Evolutionary conservation across 2,113 vertebrate genomes (phyloP), one percentile per base, ranked within the genome.

Genomic region (Xiphophorus hellerii): DNA sequence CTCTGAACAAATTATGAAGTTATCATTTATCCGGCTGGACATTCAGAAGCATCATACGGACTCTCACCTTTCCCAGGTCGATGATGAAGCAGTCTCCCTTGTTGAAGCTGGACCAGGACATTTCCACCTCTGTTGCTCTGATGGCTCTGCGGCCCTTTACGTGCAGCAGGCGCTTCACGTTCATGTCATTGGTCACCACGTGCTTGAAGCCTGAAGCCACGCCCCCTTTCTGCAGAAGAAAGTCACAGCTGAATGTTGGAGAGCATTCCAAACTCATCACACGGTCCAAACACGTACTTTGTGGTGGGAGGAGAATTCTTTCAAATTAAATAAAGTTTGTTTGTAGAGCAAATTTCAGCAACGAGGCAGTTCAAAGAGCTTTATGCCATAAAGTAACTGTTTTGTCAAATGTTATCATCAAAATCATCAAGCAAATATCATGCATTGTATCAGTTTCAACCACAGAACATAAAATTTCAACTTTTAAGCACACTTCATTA

Each of bases 41-140:
- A n/a, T 69, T 1, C 29, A 31, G 4, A 13, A 1, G 9, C 5
- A 17, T 51, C 2, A 48, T 1, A 51, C 11, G 29, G 10, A 15
- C 62, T 39, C 73, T 83, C 70, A 91, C 92, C 44, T 87, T 76
- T 48, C 94, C 85, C 77, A 96, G 74, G 86, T 96, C 95, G 8
- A 96, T 14, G 62, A 96, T 84, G 71, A 96, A 96, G 66, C 94
- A 95, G 90, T 96, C 95, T 13, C 95, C 95, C 66, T 92, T 89
- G 85, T 95, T 96, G 86, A 95, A 94, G 86, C 88, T 94, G 65
- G 25, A 0, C 94, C 94, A 96, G 83, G 71, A 35, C 76, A 95
- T 20, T 0, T 83, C 83, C 65, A 95, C 92, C 86, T 96, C 94
- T 0, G 88, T 94, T 15, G 95, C 94, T 76, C 95, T 84, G 85